phyloP scores from a whole-genome alignment of 2,797 vertebrate genomes.

The Muscicapa comitata region DNA sequence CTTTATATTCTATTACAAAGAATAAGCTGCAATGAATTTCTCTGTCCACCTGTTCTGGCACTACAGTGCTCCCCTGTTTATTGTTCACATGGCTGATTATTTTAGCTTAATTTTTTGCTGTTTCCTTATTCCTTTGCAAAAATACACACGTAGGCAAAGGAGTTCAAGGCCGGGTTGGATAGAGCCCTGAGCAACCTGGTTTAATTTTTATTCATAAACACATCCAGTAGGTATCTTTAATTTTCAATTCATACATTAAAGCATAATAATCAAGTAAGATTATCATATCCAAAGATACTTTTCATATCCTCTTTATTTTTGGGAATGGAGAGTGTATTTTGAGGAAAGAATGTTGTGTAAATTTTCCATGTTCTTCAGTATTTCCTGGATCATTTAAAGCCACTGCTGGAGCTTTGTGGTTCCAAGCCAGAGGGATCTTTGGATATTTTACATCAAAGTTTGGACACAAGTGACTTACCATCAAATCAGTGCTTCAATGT shows the following conservation, averaged over 20 bases:
- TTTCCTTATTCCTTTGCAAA: neutral
- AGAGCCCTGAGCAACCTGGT: neutral
- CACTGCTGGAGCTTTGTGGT: neutral
- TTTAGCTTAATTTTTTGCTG: neutral
- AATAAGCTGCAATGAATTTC: neutral
- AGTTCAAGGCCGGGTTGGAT: neutral
- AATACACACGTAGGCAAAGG: neutral
- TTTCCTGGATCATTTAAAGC: neutral
- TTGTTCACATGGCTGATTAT: neutral
- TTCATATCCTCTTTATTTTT: neutral
- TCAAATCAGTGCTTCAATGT: neutral
- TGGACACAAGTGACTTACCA: neutral
- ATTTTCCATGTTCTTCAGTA: neutral
- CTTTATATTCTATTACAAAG: neutral
- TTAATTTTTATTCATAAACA: neutral
- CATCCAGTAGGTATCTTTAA: neutral
- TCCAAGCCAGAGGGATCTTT: neutral
- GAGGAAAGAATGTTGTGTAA: neutral
- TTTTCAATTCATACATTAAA: neutral
- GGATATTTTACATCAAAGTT: neutral
- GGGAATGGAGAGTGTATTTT: accelerated
- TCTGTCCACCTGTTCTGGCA: neutral
- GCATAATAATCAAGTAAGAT: neutral
- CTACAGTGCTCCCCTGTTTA: neutral
- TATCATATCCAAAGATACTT: neutral